Percentiles rank a stretch among this genome's conserved stretches.
Conservation (phyloP, 2,888 invertebrate genomes). For the Drosophila lacicola region DNA sequence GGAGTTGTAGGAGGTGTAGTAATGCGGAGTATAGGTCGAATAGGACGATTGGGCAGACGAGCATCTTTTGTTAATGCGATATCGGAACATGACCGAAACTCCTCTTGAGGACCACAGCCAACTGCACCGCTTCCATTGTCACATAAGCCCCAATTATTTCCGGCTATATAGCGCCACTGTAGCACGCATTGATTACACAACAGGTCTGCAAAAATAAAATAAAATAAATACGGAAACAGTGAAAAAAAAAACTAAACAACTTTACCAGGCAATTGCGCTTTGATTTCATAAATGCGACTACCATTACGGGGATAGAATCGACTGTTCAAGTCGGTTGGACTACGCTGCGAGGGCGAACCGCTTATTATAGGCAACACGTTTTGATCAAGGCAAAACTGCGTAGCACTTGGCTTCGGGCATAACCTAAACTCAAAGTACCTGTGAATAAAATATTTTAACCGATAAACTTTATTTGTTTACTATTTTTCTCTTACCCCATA, state of each 20-base stretch:
- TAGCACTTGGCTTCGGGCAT: slow-evolving; percentile 90
- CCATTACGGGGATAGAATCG: slow-evolving; percentile 92
- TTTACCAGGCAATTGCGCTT: slow-evolving; percentile 87
- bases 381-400: slow-evolving; percentile 92
- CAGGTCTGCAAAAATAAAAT: slow-evolving; percentile 84
- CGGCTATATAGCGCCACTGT: slow-evolving; percentile 95
- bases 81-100: slow-evolving; percentile 94
- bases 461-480: neutral
- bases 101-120: slow-evolving; percentile 95
- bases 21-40: slow-evolving; percentile 73
- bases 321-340: slow-evolving; percentile 86
- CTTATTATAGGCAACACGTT: slow-evolving; percentile 87
- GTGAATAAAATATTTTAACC: slow-evolving; percentile 1
- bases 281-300: slow-evolving; percentile 92
- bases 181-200: slow-evolving; percentile 93
- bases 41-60: slow-evolving; percentile 85
- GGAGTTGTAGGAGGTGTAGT: slow-evolving; percentile 68
- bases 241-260: neutral
- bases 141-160: slow-evolving; percentile 93
- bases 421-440: slow-evolving; percentile 92
- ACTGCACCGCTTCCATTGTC: slow-evolving; percentile 91
- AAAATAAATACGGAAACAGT: neutral
- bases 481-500: slow-evolving; percentile 86
- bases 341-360: slow-evolving; percentile 83
- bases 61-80: slow-evolving; percentile 88